These are phyloP conservation scores for Drosophila athabasca DNA, from an alignment of 1,140 invertebrate species.

Conservation along the genomic window DNA sequence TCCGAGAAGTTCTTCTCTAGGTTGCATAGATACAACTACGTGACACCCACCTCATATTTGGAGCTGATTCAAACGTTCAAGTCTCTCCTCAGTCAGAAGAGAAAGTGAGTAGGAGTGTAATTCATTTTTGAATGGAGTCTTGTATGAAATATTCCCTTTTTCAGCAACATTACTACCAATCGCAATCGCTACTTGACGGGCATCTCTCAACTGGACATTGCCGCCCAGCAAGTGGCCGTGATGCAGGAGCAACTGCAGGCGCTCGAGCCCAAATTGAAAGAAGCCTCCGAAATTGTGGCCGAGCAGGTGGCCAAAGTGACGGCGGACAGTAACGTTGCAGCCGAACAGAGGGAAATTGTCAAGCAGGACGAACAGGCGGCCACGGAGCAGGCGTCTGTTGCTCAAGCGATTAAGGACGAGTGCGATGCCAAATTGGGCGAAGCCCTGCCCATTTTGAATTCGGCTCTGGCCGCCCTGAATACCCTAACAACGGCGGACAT, in stretches of 20 bases:
- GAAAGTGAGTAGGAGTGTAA: conserved; percentile 84
- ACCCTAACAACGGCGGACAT: conserved; percentile 96
- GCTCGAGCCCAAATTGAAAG: conserved; percentile 94
- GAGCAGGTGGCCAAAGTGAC: conserved; percentile 88
- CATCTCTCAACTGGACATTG: conserved; percentile 93
- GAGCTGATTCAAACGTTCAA: conserved; percentile 97
- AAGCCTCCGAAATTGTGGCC: conserved; percentile 87
- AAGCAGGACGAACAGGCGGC: conserved; percentile 87
- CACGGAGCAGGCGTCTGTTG: conserved; percentile 89
- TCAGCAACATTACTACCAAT: conserved; percentile 84
- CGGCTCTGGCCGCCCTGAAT: conserved; percentile 94
- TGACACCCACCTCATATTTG: conserved; percentile 97
- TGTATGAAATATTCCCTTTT: background rate
- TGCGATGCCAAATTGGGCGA: conserved; percentile 97
- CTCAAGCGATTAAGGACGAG: conserved; percentile 96
- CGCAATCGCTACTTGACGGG: conserved; percentile 93
- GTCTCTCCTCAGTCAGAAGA: conserved; percentile 90
- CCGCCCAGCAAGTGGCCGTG: conserved; percentile 91
- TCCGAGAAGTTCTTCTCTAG: conserved; percentile 90
- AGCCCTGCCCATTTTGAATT: conserved; percentile 95
- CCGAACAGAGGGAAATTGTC: conserved; percentile 85
- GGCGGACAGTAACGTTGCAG: conserved; percentile 87
- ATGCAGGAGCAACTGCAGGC: conserved; percentile 94
- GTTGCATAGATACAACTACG: conserved; percentile 92
- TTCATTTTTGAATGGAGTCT: background rate